Evolutionary conservation across 2,113 vertebrate species (phyloP), one percentile per base, ranked within the genome.

Genomic region (Sapayoa aenigma): DNA sequence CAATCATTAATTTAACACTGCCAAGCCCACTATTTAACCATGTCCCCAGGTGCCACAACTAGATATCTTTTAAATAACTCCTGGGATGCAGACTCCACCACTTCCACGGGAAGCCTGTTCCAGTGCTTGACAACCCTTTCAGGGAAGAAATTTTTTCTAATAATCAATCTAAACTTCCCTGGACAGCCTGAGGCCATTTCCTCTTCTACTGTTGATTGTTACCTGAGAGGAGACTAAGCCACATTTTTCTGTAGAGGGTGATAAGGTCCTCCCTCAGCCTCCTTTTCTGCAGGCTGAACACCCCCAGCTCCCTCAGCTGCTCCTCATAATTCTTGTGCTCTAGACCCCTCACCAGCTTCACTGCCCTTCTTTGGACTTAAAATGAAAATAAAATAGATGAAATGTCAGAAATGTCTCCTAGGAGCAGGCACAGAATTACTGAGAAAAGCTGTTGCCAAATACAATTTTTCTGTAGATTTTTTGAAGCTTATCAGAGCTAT

Each of bases 371-470:
- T 49, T 55, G 47, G 30, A 56, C 9, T n/a, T 83, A 59, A 91
- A 97, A 33, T 25, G 25, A 24, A 86, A 93, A 86, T 76, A 87
- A 96, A 97, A 60, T 41, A 74, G 66, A 67, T 68, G 41, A 93
- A 88, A 49, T 55, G 74, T 33, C 42, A 55, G 78, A 84, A 94
- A 60, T 30, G 15, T 4, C 5, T 76, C 44, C 58, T 56, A 85
- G 59, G 68, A 87, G 35, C 31, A 69, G 76, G 56, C 84, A 72
- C 35, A 75, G 56, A 77, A 13, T 12, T 86, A 47, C 44, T 63
- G 91, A 92, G 80, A 79, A 91, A 90, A 90, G 47, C 37, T 75
- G 31, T 24, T 73, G 46, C 31, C 58, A 73, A 49, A 44, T 27
- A 11, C 21, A 68, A 5, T 79, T 90, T 73, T 80, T 76, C 53